A percentile compares a stretch with the other conserved stretches of the same genome.
These are phyloP conservation scores for Penaeus indicus DNA, from an alignment of 1,140 invertebrate genomes.

Conservation along the genomic window DNA sequence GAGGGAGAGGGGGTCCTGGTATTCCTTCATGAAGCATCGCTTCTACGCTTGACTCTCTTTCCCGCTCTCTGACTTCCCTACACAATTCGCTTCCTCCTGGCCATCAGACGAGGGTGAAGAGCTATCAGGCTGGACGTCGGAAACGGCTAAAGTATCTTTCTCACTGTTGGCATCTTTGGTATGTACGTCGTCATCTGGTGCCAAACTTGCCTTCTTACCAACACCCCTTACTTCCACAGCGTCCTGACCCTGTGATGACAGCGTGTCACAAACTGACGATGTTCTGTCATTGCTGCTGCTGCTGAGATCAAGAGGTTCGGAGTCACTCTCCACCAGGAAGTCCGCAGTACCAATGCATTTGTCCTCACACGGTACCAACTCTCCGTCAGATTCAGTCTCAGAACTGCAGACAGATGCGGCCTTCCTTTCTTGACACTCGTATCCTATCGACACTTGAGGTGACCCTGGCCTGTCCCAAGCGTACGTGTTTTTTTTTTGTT, in stretches of 20 bases:
- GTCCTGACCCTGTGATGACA: background rate
- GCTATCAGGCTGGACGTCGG: background rate
- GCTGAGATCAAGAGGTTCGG: conserved; percentile 31
- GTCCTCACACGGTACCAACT: conserved; percentile 54
- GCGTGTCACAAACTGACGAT: background rate
- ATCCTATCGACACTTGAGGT: conserved; percentile 44
- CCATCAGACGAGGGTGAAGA: conserved; percentile 39
- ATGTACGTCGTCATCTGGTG: background rate
- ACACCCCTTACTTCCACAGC: background rate
- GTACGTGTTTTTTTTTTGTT: background rate
- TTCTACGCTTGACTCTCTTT: conserved; percentile 54
- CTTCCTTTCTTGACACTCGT: conserved; percentile 52
- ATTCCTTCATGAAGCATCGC: conserved; percentile 16
- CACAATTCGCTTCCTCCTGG: conserved; percentile 20
- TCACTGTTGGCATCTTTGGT: background rate
- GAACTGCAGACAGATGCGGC: conserved; percentile 22
- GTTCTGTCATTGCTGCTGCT: background rate
- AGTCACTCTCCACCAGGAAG: conserved; percentile 26
- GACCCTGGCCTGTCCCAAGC: conserved; percentile 18
- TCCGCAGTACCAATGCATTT: conserved; percentile 56
- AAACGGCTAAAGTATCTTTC: background rate
- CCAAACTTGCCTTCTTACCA: conserved; percentile 3
- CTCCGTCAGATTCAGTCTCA: conserved; percentile 59
- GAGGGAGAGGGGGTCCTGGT: conserved; percentile 1
- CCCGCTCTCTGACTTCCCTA: conserved; percentile 52